Evolutionary conservation across 2,113 vertebrate genomes (phyloP).

Genomic region (Sylvilagus bachmani): DNA sequence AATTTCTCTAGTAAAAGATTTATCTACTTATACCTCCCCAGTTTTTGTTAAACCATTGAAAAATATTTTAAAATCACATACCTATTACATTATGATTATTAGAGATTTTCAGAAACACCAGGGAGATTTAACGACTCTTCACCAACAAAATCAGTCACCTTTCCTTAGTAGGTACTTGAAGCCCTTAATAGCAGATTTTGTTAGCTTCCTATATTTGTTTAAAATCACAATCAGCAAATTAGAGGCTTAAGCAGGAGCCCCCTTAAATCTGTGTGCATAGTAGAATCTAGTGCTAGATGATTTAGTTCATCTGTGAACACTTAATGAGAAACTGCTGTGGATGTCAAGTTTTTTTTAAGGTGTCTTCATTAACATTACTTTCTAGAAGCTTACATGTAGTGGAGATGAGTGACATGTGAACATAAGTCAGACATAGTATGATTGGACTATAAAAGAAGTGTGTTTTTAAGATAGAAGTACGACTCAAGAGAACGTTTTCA

Average conservation of each 20-base stretch:
- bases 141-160: constrained; percentile 40
- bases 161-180: constrained; percentile 33
- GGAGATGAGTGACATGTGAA: constrained; percentile 7
- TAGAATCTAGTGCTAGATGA: neutral
- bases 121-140: constrained; percentile 41
- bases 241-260: constrained; percentile 16
- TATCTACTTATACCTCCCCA: neutral
- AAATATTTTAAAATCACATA: constrained; percentile 41
- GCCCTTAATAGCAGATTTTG: neutral
- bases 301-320: neutral
- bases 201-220: constrained; percentile 50
- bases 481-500: neutral
- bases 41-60: constrained; percentile 6
- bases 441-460: constrained; percentile 23
- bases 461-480: neutral
- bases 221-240: constrained; percentile 43
- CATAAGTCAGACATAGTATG: neutral
- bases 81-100: constrained; percentile 46
- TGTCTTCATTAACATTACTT: neutral
- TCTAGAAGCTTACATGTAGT: neutral
- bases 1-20: constrained; percentile 59
- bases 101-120: constrained; percentile 45
- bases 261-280: constrained; percentile 26
- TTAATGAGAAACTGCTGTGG: neutral
- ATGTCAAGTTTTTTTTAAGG: constrained; percentile 37